These are phyloP conservation scores for Valencia hispanica DNA, from an alignment of 2,797 vertebrate species.

Conservation along the genomic window DNA sequence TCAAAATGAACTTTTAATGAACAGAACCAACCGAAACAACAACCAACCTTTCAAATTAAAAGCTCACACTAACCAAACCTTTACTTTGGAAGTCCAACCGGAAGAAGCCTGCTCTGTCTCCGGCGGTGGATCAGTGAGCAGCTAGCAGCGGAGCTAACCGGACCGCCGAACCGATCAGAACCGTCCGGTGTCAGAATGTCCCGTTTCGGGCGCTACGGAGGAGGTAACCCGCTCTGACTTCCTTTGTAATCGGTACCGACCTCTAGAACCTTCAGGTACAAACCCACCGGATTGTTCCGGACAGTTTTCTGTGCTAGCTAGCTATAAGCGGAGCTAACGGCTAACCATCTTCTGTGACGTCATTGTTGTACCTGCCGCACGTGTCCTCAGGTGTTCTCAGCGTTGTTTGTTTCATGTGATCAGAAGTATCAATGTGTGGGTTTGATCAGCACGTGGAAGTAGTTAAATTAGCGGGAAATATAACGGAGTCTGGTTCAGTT, in stretches of 20 bases:
- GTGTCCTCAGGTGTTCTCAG: neutral
- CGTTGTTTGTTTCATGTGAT: neutral
- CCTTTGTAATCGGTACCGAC: neutral
- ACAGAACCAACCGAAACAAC: neutral
- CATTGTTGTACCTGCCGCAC: neutral
- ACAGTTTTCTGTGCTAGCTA: neutral
- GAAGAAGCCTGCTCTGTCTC: neutral
- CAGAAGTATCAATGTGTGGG: neutral
- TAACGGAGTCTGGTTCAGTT: neutral
- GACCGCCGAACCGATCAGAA: neutral
- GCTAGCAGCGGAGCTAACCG: neutral
- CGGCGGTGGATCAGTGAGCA: neutral
- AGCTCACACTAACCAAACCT: neutral
- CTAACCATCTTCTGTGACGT: neutral
- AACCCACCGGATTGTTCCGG: neutral
- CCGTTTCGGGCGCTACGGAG: conserved; percentile 83
- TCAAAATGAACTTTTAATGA: neutral
- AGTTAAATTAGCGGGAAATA: conserved; percentile 2
- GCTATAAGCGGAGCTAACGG: neutral
- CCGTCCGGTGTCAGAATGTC: neutral
- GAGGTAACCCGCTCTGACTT: neutral
- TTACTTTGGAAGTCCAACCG: conserved; percentile 2
- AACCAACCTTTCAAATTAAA: neutral
- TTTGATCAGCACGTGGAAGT: neutral
- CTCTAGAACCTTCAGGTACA: neutral